These are phyloP conservation scores for Periphyllus acericola DNA, from an alignment of 2,888 invertebrate genomes.

Conservation along the genomic window DNA sequence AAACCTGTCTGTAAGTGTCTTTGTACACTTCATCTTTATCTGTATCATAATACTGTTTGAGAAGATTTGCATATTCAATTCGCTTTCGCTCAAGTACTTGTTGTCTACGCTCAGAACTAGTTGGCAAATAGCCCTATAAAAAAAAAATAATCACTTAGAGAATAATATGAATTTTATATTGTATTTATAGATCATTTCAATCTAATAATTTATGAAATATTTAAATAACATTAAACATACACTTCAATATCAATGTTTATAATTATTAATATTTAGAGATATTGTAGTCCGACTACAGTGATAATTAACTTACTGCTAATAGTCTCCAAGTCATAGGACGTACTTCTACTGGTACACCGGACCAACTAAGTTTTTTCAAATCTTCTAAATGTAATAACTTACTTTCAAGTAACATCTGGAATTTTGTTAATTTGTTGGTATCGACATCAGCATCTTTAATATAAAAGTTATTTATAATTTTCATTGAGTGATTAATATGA, in stretches of 20 bases:
- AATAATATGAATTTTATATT: not conserved
- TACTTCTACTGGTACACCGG: conserved; percentile 92
- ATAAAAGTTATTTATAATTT: not conserved
- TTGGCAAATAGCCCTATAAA: conserved; percentile 88
- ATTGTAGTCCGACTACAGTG: not conserved
- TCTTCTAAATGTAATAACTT: conserved; percentile 84
- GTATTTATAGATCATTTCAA: not conserved
- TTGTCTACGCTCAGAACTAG: conserved; percentile 87
- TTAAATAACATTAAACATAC: not conserved
- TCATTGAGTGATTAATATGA: not conserved
- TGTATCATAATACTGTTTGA: conserved; percentile 95
- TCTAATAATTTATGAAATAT: not conserved
- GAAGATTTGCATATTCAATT: conserved; percentile 93
- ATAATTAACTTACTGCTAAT: conserved; percentile 66
- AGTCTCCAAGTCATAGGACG: conserved; percentile 76
- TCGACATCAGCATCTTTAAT: conserved; percentile 66
- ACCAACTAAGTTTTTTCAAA: conserved; percentile 92
- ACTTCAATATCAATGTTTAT: not conserved
- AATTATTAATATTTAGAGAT: not conserved
- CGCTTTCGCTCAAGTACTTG: conserved; percentile 91
- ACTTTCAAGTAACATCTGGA: conserved; percentile 81
- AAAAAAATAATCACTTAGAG: not conserved
- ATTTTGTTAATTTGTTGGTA: conserved; percentile 82
- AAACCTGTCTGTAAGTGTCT: conserved; percentile 89
- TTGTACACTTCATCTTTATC: conserved; percentile 87